These are phyloP conservation scores for Pimpla rufipes DNA, from an alignment of 2,888 invertebrate genomes.

Conservation along the genomic window DNA sequence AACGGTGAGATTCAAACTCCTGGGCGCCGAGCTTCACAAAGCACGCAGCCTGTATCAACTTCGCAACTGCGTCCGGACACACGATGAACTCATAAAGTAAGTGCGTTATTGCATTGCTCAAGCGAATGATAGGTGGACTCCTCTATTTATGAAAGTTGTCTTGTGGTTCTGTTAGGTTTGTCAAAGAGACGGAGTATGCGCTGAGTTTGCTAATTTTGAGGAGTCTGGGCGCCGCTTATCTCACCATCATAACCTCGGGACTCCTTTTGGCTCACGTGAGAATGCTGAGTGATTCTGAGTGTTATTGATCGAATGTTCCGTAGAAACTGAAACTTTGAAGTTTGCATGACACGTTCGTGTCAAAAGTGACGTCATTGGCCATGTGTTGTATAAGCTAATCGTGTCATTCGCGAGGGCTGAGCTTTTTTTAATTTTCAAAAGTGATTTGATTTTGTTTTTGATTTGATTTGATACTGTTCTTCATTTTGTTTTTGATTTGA, in stretches of 20 bases:
- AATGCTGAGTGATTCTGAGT: neutral
- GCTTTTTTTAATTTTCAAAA: too few relatives aligned
- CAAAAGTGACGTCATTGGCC: neutral
- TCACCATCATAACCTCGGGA: slow-evolving; percentile 60
- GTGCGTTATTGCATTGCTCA: neutral
- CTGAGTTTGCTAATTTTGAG: slow-evolving; percentile 64
- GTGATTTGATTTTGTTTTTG: too few relatives aligned
- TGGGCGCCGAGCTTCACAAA: slow-evolving; percentile 70
- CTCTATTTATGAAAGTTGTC: slow-evolving; percentile 71
- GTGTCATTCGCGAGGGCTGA: neutral
- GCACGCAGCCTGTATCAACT: slow-evolving; percentile 65
- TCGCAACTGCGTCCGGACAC: slow-evolving; percentile 71
- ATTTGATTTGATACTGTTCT: too few relatives aligned
- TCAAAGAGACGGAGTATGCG: slow-evolving; percentile 48
- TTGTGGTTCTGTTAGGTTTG: slow-evolving; percentile 58
- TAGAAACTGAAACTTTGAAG: neutral
- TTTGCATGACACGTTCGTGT: neutral
- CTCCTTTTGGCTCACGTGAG: slow-evolving; percentile 68
- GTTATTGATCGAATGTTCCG: neutral
- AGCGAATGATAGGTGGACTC: neutral
- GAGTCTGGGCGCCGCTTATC: slow-evolving; percentile 53
- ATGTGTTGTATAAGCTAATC: neutral
- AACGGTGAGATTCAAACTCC: slow-evolving; percentile 74
- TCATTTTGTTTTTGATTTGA: too few relatives aligned
- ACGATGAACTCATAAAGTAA: slow-evolving; percentile 74